Conservation (phyloP, 23 tunicate species). For the Halocynthia aurantium region DNA sequence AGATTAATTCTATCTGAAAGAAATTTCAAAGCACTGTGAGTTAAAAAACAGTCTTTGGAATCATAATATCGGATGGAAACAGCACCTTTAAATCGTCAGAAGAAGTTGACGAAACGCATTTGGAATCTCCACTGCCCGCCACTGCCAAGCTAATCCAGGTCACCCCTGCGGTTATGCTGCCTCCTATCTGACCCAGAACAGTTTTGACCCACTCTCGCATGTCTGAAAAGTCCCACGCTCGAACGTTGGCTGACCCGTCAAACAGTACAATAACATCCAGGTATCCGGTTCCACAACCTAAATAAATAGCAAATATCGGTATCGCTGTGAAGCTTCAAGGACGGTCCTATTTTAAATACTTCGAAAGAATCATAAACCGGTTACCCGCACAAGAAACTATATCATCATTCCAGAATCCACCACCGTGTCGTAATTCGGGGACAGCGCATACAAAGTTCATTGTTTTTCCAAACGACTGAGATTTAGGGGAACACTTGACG, state of each 20-base stretch:
- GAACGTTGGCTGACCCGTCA: constrained; percentile 15
- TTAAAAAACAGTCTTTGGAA: too few relatives aligned
- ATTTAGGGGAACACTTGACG: constrained; percentile 15
- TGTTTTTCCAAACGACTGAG: neutral
- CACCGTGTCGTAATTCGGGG: neutral
- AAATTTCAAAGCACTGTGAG: too few relatives aligned
- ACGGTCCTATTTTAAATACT: too few relatives aligned
- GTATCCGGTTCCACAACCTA: constrained; percentile 3
- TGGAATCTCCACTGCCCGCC: constrained; percentile 1
- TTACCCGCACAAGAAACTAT: constrained; percentile 21
- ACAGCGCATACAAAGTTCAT: constrained; percentile 4
- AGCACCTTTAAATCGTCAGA: too few relatives aligned
- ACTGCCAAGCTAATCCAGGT: constrained; percentile 16
- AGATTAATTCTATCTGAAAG: too few relatives aligned
- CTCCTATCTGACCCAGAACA: neutral
- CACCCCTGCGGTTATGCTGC: neutral
- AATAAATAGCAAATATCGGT: neutral
- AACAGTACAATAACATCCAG: constrained; percentile 13
- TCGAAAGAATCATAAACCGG: too few relatives aligned
- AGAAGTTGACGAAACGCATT: constrained; percentile 6
- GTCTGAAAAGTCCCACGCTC: constrained; percentile 1
- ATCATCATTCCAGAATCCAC: constrained; percentile 22
- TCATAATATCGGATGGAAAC: too few relatives aligned
- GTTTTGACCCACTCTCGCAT: constrained; percentile 1
- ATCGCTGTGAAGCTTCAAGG: too few relatives aligned